Conservation (phyloP, 2,113 vertebrate genomes). For the Mobula hypostoma region DNA sequence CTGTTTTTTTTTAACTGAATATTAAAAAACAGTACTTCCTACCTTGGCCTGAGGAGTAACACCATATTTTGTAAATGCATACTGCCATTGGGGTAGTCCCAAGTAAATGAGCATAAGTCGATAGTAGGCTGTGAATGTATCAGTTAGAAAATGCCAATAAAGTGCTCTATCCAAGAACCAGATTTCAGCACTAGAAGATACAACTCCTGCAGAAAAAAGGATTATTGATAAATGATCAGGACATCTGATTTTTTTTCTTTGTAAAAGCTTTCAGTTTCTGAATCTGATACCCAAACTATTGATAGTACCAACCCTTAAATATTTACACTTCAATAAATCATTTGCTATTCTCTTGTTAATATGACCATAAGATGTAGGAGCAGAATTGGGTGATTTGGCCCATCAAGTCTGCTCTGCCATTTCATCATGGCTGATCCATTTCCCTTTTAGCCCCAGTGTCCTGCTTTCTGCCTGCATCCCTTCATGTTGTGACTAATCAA, state of each 20-base stretch:
- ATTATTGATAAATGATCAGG: not conserved
- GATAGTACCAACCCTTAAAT: no score
- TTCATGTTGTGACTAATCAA: no score
- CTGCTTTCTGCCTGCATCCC: no score
- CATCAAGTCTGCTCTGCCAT: no score
- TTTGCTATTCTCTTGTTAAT: no score
- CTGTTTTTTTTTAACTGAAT: not conserved
- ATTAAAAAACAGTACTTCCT: constrained; percentile 40
- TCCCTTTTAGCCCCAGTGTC: no score
- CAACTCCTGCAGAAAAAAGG: constrained; percentile 54
- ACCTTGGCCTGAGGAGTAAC: constrained; percentile 90
- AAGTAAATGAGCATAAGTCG: constrained; percentile 86
- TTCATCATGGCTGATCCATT: no score
- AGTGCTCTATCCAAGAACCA: constrained; percentile 92
- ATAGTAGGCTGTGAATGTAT: constrained; percentile 87
- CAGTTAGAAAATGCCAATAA: constrained; percentile 85
- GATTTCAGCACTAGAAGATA: constrained; percentile 71
- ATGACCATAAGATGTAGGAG: no score
- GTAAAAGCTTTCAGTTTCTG: no score
- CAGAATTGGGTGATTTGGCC: no score
- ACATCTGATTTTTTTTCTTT: not conserved
- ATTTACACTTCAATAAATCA: no score
- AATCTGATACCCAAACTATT: not conserved
- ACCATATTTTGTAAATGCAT: constrained; percentile 82
- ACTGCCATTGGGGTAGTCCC: constrained; percentile 93